These are phyloP conservation scores for Excalfactoria chinensis DNA, from an alignment of 2,113 vertebrate species.

Conservation along the genomic window DNA sequence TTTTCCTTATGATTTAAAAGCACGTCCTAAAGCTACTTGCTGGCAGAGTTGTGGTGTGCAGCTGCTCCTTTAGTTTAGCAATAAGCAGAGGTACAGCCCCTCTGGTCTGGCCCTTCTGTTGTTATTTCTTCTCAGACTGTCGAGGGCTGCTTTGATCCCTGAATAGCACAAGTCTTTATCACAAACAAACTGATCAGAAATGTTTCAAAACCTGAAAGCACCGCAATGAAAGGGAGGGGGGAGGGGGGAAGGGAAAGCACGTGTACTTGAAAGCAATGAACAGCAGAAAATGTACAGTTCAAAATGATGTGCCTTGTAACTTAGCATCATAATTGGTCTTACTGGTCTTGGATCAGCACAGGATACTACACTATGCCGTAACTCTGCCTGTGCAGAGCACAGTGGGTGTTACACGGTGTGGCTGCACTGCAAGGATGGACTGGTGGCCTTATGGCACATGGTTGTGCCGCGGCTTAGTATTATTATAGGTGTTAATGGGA, in stretches of 20 bases:
- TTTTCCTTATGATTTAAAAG: not conserved
- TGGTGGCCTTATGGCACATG: not conserved
- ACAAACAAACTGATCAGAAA: not conserved
- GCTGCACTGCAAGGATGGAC: not conserved
- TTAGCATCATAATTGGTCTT: not conserved
- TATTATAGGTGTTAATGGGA: not conserved
- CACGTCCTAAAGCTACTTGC: not conserved
- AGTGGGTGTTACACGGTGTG: not conserved
- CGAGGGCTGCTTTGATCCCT: not conserved
- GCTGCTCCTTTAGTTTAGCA: slow-evolving; percentile 7
- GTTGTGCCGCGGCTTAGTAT: not conserved
- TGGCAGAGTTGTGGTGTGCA: slow-evolving; percentile 19
- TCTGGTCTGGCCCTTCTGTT: not conserved
- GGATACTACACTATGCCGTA: not conserved
- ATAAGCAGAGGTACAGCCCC: not conserved
- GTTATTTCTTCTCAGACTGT: not conserved
- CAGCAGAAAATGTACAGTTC: not conserved
- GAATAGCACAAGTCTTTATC: not conserved
- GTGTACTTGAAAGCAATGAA: not conserved
- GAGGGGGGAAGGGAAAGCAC: fast-evolving
- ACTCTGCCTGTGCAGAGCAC: not conserved
- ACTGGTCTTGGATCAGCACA: not conserved
- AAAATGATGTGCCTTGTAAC: not conserved
- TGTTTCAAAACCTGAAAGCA: not conserved
- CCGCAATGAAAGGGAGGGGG: not conserved